phyloP scores from a whole-genome alignment of 2,888 invertebrate species.

The Melanotus villosus region DNA sequence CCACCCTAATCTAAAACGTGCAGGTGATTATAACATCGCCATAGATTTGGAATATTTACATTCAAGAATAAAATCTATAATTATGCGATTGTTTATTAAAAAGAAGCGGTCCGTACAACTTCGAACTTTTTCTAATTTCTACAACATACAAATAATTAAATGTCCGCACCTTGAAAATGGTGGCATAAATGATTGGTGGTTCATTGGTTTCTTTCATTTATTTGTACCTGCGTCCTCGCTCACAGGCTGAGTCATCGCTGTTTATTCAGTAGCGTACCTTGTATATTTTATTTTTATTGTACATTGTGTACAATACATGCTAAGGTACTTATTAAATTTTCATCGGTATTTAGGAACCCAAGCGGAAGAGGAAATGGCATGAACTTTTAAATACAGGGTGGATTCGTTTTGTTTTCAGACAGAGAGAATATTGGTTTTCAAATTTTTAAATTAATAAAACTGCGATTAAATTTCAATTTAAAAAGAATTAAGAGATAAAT shows the following conservation, averaged over 20 bases:
- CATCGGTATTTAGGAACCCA: not conserved
- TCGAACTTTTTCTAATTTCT: not conserved
- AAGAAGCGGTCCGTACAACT: not conserved
- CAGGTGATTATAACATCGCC: not conserved
- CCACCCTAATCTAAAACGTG: no score
- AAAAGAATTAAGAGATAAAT: no score
- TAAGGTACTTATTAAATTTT: no score
- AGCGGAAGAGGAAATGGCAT: not conserved
- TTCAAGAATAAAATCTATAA: constrained; percentile 3
- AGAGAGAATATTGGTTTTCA: no score
- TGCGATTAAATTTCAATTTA: no score
- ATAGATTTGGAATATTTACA: not conserved
- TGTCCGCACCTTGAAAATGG: not conserved
- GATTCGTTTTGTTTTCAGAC: no score
- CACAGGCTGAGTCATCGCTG: constrained; percentile 13
- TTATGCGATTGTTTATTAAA: not conserved
- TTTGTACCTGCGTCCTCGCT: constrained; percentile 28
- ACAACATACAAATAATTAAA: not conserved
- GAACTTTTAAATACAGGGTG: not conserved
- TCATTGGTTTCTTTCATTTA: constrained; percentile 22
- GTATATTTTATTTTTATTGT: not conserved
- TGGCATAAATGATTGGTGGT: constrained; percentile 8
- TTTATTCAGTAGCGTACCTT: not conserved
- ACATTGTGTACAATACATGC: not conserved
- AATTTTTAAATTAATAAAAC: no score